Percentiles rank a stretch among this genome's conserved stretches.
Conservation (phyloP, 2,113 vertebrate species). For the Channa maculata region DNA sequence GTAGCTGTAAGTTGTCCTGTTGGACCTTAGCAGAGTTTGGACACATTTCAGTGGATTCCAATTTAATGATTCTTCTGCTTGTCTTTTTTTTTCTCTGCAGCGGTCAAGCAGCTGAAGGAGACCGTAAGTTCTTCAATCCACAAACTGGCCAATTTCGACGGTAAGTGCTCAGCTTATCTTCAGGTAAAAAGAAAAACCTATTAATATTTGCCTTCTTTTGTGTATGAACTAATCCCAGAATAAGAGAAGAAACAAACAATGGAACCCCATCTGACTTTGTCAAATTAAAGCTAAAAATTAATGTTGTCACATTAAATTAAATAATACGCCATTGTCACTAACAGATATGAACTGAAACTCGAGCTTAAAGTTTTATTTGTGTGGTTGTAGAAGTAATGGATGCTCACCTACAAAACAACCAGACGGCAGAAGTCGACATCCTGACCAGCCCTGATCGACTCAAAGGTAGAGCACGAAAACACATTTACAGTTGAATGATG, state of each 20-base stretch:
- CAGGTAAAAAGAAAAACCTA: too few relatives aligned
- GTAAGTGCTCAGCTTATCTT: conserved; percentile 70
- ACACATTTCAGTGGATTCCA: neutral
- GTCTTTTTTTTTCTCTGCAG: conserved; percentile 59
- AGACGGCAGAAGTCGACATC: conserved; percentile 79
- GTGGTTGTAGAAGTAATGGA: conserved; percentile 80
- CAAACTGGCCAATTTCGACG: conserved; percentile 83
- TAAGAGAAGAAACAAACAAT: too few relatives aligned
- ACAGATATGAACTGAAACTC: neutral
- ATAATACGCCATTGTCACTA: neutral
- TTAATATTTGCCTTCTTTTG: too few relatives aligned
- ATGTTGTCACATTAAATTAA: neutral
- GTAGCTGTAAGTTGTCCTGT: neutral
- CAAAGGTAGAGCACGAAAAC: conserved; percentile 68
- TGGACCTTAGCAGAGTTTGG: neutral
- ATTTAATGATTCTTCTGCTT: neutral
- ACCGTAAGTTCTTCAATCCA: conserved; percentile 82
- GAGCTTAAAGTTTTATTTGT: neutral
- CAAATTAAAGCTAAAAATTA: too few relatives aligned
- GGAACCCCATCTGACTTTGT: too few relatives aligned
- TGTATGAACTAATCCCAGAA: too few relatives aligned
- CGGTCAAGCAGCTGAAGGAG: conserved; percentile 84
- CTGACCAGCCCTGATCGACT: conserved; percentile 80
- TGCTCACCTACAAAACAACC: conserved; percentile 85
- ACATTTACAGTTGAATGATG: neutral